phyloP scores from a whole-genome alignment of 1,140 invertebrate species.

The Hyles vespertilio region DNA sequence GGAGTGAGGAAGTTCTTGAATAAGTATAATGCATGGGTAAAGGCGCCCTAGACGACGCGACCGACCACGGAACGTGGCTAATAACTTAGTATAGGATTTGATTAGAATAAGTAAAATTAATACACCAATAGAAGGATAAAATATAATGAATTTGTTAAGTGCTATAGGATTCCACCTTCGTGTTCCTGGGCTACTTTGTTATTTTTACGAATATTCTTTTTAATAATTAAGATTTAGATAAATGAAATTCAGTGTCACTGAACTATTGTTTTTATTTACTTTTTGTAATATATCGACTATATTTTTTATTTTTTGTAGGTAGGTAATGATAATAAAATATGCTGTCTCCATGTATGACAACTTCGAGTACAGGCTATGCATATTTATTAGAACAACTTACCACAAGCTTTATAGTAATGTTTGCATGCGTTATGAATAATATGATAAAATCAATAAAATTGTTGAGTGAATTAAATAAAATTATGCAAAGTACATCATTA shows the following conservation, averaged over 20 bases:
- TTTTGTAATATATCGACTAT: constrained; percentile 53
- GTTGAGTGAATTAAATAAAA: too few species aligned
- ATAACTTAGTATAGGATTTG: constrained; percentile 67
- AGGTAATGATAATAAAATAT: constrained; percentile 34
- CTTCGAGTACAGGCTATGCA: constrained; percentile 28
- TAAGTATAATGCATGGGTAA: too few species aligned
- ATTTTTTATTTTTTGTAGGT: constrained; percentile 51
- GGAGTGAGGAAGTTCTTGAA: too few species aligned
- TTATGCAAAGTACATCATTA: too few species aligned
- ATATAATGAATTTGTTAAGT: constrained; percentile 54
- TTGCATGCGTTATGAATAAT: too few species aligned
- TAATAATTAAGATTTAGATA: constrained; percentile 40
- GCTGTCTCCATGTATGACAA: constrained; percentile 21
- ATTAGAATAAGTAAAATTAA: constrained; percentile 68
- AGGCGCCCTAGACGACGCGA: neutral
- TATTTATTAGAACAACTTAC: constrained; percentile 4
- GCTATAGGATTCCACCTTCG: constrained; percentile 54
- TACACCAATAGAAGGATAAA: constrained; percentile 63
- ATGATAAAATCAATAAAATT: too few species aligned
- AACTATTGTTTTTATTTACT: constrained; percentile 53
- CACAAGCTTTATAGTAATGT: neutral
- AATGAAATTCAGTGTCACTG: constrained; percentile 46
- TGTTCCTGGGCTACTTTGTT: constrained; percentile 55
- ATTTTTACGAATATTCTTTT: constrained; percentile 47
- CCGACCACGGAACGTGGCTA: constrained; percentile 8